phyloP scores from a whole-genome alignment of 2,113 vertebrate species.

The Prietella phreatophila region DNA sequence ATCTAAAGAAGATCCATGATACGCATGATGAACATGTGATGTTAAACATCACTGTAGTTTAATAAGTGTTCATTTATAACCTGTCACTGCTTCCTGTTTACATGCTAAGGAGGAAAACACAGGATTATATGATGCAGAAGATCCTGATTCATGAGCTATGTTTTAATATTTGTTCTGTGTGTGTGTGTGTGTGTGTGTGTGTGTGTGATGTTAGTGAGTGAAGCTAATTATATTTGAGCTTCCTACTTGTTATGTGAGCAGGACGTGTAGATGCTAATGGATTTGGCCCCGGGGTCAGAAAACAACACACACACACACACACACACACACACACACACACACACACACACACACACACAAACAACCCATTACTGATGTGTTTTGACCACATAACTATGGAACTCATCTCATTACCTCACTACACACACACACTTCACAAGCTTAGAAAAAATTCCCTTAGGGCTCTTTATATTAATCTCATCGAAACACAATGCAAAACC shows the following conservation, averaged over 20 bases:
- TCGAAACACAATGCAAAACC: background rate
- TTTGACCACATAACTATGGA: background rate
- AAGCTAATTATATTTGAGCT: background rate
- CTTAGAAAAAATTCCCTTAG: background rate
- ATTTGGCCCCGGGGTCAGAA: conserved; percentile 47
- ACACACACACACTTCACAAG: conserved; percentile 25
- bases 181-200: background rate
- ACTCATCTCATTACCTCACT: background rate
- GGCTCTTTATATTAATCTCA: conserved; percentile 8
- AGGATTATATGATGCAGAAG: background rate
- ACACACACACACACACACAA: background rate
- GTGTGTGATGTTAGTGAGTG: background rate
- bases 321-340: conserved; percentile 21
- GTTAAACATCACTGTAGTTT: background rate
- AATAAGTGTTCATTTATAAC: background rate
- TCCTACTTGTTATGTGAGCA: conserved; percentile 50
- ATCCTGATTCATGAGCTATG: background rate
- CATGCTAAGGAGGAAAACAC: background rate
- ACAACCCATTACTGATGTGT: background rate
- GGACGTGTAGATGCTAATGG: conserved; percentile 56
- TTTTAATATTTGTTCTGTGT: background rate
- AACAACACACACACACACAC: conserved; percentile 39
- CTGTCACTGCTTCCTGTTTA: background rate
- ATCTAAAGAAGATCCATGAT: background rate
- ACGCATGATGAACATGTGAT: background rate